Percentiles rank a stretch among this genome's conserved stretches.
Evolutionary conservation across 2,113 vertebrate species (phyloP).

Genomic region (Dunckerocampus dactyliophorus): DNA sequence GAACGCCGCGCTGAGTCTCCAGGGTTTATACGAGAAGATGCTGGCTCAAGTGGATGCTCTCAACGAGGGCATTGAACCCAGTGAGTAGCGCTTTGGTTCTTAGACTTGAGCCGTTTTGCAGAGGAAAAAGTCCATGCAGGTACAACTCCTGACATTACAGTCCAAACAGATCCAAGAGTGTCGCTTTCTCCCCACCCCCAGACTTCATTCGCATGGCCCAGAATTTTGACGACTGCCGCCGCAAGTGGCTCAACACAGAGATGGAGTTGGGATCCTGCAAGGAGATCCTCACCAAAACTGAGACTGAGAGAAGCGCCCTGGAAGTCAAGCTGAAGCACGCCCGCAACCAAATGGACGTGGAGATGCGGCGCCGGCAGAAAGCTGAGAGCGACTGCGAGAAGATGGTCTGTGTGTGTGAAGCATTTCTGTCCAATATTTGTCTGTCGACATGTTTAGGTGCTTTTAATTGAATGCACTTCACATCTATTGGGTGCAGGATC

Average conservation of each 20-base stretch:
- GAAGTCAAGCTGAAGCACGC: slow-evolving; percentile 97
- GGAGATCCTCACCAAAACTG: slow-evolving; percentile 83
- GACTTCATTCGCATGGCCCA: slow-evolving; percentile 89
- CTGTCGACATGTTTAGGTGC: neutral
- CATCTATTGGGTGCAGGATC: slow-evolving; percentile 72
- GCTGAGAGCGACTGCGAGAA: slow-evolving; percentile 91
- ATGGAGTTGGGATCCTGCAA: slow-evolving; percentile 81
- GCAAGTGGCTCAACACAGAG: slow-evolving; percentile 78
- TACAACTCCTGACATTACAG: too few relatives aligned
- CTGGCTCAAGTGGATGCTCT: slow-evolving; percentile 79
- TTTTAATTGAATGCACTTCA: neutral
- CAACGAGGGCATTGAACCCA: slow-evolving; percentile 82
- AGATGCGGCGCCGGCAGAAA: slow-evolving; percentile 90
- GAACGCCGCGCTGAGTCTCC: slow-evolving; percentile 72
- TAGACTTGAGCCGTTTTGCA: neutral
- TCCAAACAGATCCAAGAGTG: too few relatives aligned
- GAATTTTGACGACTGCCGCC: slow-evolving; percentile 87
- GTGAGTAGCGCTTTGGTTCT: slow-evolving; percentile 74
- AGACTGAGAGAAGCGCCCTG: slow-evolving; percentile 84
- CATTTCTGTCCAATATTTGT: neutral
- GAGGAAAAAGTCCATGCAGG: too few relatives aligned
- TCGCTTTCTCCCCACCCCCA: slow-evolving; percentile 35
- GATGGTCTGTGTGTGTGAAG: slow-evolving; percentile 72
- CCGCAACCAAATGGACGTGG: slow-evolving; percentile 95
- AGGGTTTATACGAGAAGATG: slow-evolving; percentile 79